Base-by-base conservation (phyloP, 2,113 vertebrate genomes). In the Salvelinus sp. region DNA sequence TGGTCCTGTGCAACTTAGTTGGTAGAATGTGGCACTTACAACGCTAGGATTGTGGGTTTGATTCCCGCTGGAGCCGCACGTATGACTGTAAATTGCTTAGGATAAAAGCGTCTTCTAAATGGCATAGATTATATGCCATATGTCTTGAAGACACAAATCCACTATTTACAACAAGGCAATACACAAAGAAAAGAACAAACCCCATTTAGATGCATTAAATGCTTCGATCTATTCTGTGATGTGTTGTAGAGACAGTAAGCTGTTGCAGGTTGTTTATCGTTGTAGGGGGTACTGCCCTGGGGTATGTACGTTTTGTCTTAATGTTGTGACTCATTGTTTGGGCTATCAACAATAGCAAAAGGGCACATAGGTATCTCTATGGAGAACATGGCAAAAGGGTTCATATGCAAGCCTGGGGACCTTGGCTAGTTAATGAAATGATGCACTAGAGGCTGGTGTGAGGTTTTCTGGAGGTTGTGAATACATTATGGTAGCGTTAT, bases 261-360 rank as follows among this genome's bases (percentile, higher is more conserved):
- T 25, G 4, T 47, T 44, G 33, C 6, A 20, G 44, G 38, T 12
- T 69, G 57, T 25, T 4, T 73, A 23, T 76, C 22, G 77, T 58
- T 70, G 72, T 69, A 65, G 28, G 10, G 74, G 10, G 1, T 14
- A 30, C 20, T 48, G 14, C 47, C 62, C 72, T 27, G 16, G 13
- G 13, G 48, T 44, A 9, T 23, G 27, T 48, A 75, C 33, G 22
- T 30, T 75, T 57, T 58, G 20, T 22, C 47, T 68, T 33, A 76
- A 67, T 83, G 74, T 74, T 2, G 64, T 20, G 27, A 73, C 58
- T 82, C 73, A 30, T 76, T 47, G 44, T 72, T 83, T 82, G 73
- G 50, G 22, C 27, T 64, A 60, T 75, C 54, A 60, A 38, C 13
- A 69, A 23, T n/a, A 38, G 48, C 28, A 38, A 6, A 47, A 70